These are phyloP conservation scores for Arctopsyche grandis DNA, from an alignment of 1,140 invertebrate species.

Conservation along the genomic window DNA sequence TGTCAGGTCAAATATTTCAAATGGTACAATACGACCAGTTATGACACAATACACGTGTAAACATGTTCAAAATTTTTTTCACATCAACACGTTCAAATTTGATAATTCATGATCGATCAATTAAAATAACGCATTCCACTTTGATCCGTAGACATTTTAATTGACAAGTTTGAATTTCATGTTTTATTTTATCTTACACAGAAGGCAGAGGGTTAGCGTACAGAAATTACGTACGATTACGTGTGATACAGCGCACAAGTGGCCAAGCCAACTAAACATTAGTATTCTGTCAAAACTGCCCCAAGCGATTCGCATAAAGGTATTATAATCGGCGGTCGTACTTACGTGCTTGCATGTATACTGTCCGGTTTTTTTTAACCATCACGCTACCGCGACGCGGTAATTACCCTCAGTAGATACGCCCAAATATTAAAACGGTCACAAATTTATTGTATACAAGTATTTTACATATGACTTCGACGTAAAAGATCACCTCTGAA, in stretches of 20 bases:
- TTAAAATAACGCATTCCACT: no score
- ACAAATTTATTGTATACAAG: no score
- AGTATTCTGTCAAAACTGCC: conserved; percentile 47
- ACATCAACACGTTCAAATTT: conserved; percentile 4
- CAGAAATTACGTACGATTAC: no score
- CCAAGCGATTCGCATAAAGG: conserved; percentile 41
- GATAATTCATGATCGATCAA: no score
- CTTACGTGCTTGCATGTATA: conserved; percentile 20
- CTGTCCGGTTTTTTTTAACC: background rate
- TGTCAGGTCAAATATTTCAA: background rate
- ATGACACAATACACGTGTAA: conserved; percentile 12
- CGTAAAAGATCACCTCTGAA: no score
- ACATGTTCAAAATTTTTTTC: background rate
- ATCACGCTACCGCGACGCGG: conserved; percentile 29
- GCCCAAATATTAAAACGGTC: no score
- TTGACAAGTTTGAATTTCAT: no score
- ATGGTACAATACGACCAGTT: background rate
- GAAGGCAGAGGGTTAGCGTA: no score
- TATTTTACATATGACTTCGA: no score
- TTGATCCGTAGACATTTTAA: no score
- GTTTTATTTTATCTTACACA: no score
- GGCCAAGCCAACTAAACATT: conserved; percentile 23
- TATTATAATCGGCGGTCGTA: conserved; percentile 42
- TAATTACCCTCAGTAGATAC: background rate
- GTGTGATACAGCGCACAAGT: background rate